Evolutionary conservation across 2,888 invertebrate genomes (phyloP), one percentile per base, ranked within the genome.

Genomic region (Eupithecia centaureata): DNA sequence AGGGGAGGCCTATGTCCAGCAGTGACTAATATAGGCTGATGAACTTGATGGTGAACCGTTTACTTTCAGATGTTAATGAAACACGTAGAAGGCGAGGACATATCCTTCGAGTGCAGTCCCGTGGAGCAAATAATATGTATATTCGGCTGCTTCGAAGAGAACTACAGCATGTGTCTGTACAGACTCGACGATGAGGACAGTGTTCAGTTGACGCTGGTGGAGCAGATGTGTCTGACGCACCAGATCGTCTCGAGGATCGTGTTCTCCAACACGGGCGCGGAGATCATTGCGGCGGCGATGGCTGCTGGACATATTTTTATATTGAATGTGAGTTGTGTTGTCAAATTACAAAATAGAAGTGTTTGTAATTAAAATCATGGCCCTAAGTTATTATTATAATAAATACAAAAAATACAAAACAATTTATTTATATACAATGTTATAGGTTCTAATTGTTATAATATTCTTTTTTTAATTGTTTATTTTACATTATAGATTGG

Each of bases 221-320:
- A 76, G 56, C 73, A 65, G 58, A 79, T 82, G 81, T 85, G 90
- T 64, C 84, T 94, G 33, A 93, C 94, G 10, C 86, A 91, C 63
- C 91, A 94, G 83, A 83, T 87, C 13, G 88, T 94, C 32, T 89
- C 92, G 13, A 80, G 79, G 1, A 79, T 91, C 0, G 79, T 76
- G 5, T 93, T 93, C 78, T 87, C 92, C 0, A 80, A 85, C 0
- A 80, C 81, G 0, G 93, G 93, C 1, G 77, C 86, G 13, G 83
- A 86, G 25, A 22, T 94, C 42, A 81, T 89, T 1, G 87, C 88
- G 1, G 90, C 88, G 0, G 91, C 93, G 5, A 89, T 89, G 88
- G 82, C 88, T 0, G 92, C 91, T 2, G 94, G 93, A 25, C 92
- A 93, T 74, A 80, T 93, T 1, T 93, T 93, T 71, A 82, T 93